Conservation (phyloP, 2,888 invertebrate species). For the Sphinx pinastri region DNA sequence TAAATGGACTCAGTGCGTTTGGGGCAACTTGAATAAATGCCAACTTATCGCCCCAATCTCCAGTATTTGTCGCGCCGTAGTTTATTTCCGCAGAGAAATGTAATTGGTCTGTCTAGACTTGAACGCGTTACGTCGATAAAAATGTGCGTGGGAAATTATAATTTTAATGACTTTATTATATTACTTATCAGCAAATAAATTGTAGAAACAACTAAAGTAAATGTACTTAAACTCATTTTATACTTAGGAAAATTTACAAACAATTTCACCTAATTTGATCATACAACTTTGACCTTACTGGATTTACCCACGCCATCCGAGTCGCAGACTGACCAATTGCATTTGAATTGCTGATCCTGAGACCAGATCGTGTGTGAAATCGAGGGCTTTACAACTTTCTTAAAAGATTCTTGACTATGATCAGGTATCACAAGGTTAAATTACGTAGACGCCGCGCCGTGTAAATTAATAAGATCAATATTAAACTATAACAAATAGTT, state of each 20-base stretch:
- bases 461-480: neutral
- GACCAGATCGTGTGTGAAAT: slow-evolving; percentile 7
- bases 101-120: slow-evolving; percentile 14
- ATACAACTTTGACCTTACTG: slow-evolving; percentile 11
- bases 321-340: slow-evolving; percentile 12
- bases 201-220: too few relatives aligned
- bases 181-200: neutral
- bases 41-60: slow-evolving; percentile 2
- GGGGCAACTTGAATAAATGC: neutral
- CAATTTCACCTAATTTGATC: neutral
- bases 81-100: neutral
- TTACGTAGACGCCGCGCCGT: neutral
- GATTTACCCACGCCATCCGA: neutral
- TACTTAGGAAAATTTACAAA: too few relatives aligned
- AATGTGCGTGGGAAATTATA: neutral
- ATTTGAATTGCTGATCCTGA: neutral
- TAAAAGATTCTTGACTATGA: neutral
- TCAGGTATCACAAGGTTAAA: neutral
- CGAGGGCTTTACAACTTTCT: neutral
- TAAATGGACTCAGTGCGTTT: neutral
- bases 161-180: neutral
- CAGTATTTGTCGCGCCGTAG: slow-evolving; percentile 4
- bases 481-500: too few relatives aligned
- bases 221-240: too few relatives aligned
- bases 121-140: neutral